Conservation (phyloP, 2,113 vertebrate genomes). For the Ceuthmochares aereus region DNA sequence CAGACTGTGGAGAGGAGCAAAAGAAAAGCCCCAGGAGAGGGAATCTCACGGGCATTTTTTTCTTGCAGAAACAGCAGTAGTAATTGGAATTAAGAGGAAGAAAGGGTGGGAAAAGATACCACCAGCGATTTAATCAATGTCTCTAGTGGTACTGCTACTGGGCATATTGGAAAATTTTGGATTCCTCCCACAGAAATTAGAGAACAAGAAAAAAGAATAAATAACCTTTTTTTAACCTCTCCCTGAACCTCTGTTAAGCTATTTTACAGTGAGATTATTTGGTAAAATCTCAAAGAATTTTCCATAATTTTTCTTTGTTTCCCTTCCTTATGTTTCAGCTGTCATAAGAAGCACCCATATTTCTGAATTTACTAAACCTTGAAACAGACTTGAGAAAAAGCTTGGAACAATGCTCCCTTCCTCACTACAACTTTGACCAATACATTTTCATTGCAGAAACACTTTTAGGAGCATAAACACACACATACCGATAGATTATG, state of each 20-base stretch:
- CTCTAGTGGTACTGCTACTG: not conserved
- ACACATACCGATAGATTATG: not conserved
- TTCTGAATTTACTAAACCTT: not conserved
- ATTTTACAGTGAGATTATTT: not conserved
- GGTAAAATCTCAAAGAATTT: not conserved
- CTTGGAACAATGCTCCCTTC: not conserved
- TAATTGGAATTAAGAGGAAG: not conserved
- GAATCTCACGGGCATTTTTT: not conserved
- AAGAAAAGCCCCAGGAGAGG: not conserved
- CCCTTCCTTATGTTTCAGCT: not conserved
- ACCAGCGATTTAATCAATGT: not conserved
- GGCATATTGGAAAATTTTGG: not conserved
- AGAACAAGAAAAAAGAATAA: not conserved
- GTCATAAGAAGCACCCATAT: not conserved
- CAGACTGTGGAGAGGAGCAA: not conserved
- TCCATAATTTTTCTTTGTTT: not conserved
- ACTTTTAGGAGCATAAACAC: not conserved
- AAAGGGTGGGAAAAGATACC: not conserved
- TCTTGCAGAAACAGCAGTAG: not conserved
- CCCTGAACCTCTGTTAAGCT: not conserved
- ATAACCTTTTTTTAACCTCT: not conserved
- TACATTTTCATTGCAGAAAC: not conserved
- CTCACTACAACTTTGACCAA: not conserved
- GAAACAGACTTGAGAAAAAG: not conserved
- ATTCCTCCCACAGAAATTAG: not conserved